Conservation (phyloP, 2,797 vertebrate species). For the Rhodeus uyekii region DNA sequence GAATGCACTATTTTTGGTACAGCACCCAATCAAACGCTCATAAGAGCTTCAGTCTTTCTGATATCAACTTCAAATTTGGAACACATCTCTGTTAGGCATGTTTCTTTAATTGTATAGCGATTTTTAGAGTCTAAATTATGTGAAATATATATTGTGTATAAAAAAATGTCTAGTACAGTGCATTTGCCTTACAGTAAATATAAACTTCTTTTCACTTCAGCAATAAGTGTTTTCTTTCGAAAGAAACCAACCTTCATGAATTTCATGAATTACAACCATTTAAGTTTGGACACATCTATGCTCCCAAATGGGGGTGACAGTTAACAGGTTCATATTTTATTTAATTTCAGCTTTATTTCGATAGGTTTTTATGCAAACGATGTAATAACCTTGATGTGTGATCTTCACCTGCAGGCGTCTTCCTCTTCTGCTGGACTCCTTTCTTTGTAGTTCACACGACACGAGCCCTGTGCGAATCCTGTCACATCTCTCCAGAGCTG, state of each 20-base stretch:
- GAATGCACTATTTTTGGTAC: neutral
- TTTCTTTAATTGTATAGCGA: neutral
- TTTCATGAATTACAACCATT: neutral
- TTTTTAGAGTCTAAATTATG: neutral
- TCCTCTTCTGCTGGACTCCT: conserved; percentile 96
- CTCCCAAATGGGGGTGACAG: neutral
- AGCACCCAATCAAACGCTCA: neutral
- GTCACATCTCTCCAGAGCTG: conserved; percentile 79
- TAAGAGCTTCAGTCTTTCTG: neutral
- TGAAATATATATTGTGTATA: neutral
- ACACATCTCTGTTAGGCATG: neutral
- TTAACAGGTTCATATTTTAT: neutral
- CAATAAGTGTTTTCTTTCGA: neutral
- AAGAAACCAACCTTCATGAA: neutral
- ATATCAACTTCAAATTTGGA: neutral
- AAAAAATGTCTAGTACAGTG: neutral
- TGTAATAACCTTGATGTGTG: no score
- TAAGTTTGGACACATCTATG: neutral
- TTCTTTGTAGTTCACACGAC: conserved; percentile 94
- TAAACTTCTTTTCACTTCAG: neutral
- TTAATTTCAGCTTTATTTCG: neutral
- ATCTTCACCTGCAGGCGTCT: conserved; percentile 77
- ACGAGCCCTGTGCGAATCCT: conserved; percentile 82
- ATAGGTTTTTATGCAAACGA: no score
- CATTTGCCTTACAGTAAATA: neutral